Evolutionary conservation across 2,797 vertebrate genomes (phyloP).

Genomic region (Hippoglossus hippoglossus): DNA sequence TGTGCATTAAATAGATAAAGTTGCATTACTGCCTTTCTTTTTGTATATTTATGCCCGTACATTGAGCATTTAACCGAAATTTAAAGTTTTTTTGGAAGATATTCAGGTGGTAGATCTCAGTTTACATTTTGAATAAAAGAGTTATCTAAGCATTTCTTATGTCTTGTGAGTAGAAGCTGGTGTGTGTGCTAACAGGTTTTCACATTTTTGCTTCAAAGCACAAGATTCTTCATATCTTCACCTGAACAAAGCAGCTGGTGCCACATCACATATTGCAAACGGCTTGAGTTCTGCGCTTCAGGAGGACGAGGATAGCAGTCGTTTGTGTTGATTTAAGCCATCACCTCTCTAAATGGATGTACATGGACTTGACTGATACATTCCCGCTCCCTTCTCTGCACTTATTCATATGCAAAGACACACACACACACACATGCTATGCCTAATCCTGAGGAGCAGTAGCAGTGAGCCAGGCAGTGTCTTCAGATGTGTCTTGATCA

Average conservation of each 20-base stretch:
- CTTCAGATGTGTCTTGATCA: constrained; percentile 77
- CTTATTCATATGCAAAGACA: constrained; percentile 13
- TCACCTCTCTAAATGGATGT: constrained; percentile 4
- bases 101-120: too few relatives aligned
- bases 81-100: too few relatives aligned
- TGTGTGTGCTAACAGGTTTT: too few relatives aligned
- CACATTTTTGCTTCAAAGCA: too few relatives aligned
- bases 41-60: too few relatives aligned
- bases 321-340: background rate
- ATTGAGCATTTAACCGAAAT: too few relatives aligned
- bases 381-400: constrained; percentile 15
- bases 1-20: too few relatives aligned
- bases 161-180: too few relatives aligned
- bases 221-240: background rate
- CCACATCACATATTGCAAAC: background rate
- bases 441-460: constrained; percentile 44
- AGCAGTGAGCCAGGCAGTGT: constrained; percentile 41
- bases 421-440: constrained; percentile 24
- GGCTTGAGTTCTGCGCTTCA: too few relatives aligned
- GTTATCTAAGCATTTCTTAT: too few relatives aligned
- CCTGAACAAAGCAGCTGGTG: background rate
- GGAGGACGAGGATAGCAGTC: background rate
- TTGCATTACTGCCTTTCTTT: too few relatives aligned
- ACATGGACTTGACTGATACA: background rate
- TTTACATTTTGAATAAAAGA: too few relatives aligned